Evolutionary conservation across 2,888 invertebrate species (phyloP).

Genomic region (Eilema depressum): DNA sequence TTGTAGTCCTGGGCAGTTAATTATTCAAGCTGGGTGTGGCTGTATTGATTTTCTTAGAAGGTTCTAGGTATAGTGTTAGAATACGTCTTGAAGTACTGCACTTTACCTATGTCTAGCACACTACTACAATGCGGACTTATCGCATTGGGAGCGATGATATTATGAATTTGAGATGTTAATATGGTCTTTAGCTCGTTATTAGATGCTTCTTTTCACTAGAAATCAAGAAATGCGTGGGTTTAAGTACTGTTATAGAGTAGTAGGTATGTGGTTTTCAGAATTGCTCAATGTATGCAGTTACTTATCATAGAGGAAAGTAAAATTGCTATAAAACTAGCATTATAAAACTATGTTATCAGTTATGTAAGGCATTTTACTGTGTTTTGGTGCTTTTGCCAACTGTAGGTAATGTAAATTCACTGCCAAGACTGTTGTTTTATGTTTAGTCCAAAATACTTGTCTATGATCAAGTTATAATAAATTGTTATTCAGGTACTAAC

Average conservation of each 20-base stretch:
- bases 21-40: conserved; percentile 87
- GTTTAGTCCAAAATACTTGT: conserved; percentile 43
- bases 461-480: conserved; percentile 45
- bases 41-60: conserved; percentile 87
- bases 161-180: conserved; percentile 30
- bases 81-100: conserved; percentile 80
- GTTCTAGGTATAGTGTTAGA: conserved; percentile 83
- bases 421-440: conserved; percentile 46
- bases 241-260: conserved; percentile 27
- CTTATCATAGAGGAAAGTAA: conserved; percentile 61
- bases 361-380: conserved; percentile 73
- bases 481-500: neutral
- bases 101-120: conserved; percentile 69
- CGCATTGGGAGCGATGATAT: conserved; percentile 58
- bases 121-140: conserved; percentile 70
- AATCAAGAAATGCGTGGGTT: conserved; percentile 13
- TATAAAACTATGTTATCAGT: conserved; percentile 80
- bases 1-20: conserved; percentile 68
- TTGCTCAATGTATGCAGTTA: conserved; percentile 51
- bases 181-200: conserved; percentile 13
- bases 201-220: conserved; percentile 9
- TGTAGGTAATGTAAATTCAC: conserved; percentile 50
- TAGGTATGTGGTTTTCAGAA: conserved; percentile 32
- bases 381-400: conserved; percentile 64
- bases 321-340: conserved; percentile 72